Evolutionary conservation across 2,797 vertebrate species (phyloP).

Genomic region (Erpetoichthys calabaricus): DNA sequence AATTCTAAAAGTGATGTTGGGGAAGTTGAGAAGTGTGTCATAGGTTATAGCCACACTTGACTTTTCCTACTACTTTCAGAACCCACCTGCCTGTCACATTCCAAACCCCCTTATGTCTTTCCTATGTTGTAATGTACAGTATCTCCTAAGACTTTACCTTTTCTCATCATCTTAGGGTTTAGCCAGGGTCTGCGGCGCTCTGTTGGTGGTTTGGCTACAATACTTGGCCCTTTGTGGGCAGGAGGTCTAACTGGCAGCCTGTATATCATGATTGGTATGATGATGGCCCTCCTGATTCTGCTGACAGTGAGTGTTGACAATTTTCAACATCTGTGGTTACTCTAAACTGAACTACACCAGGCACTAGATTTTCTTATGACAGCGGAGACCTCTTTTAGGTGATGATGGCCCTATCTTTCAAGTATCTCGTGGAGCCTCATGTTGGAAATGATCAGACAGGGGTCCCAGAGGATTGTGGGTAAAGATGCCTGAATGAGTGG

Average conservation of each 20-base stretch:
- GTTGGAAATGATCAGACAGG: slow-evolving; percentile 25
- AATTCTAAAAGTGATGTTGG: no score
- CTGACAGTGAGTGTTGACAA: slow-evolving; percentile 42
- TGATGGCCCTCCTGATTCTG: slow-evolving; percentile 56
- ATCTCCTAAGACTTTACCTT: not conserved
- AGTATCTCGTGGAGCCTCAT: slow-evolving; percentile 47
- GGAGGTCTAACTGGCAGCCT: slow-evolving; percentile 55
- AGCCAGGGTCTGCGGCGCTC: slow-evolving; percentile 67
- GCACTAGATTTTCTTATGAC: not conserved
- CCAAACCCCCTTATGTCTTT: no score
- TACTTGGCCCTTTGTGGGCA: slow-evolving; percentile 70
- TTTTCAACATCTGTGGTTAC: no score
- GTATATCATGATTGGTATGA: slow-evolving; percentile 64
- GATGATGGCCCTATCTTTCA: slow-evolving; percentile 55
- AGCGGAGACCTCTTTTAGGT: slow-evolving; percentile 28
- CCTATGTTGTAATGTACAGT: no score
- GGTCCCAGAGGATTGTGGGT: slow-evolving; percentile 18
- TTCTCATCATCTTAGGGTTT: slow-evolving; percentile 36
- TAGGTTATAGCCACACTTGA: no score
- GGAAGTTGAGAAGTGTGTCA: no score
- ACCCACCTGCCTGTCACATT: no score
- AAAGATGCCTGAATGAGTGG: slow-evolving; percentile 11
- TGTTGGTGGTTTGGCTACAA: slow-evolving; percentile 62
- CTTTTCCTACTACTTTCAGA: no score
- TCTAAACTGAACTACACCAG: not conserved